Base-by-base conservation (phyloP, 2,113 vertebrate species). In the Lagenorhynchus albirostris region DNA sequence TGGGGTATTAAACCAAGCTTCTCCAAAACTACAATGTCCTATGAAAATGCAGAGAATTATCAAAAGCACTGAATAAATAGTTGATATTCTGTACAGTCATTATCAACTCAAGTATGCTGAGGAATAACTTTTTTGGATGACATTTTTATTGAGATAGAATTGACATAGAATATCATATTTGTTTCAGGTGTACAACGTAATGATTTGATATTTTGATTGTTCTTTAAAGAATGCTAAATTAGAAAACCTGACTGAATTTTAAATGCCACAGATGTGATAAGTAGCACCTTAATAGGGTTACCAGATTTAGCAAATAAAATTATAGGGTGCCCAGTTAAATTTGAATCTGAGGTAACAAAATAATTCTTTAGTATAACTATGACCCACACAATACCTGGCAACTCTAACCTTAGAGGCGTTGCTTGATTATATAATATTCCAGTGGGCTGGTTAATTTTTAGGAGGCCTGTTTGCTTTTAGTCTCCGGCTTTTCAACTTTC, bases 191-290 rank as follows among this genome's bases (percentile, higher is more conserved):
- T 36, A 58, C 50, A 58, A 36, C 55, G 29, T 80, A 80, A 25
- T 80, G 77, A 80, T 25, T 55, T 80, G n/a, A 55, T n/a, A 36
- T 33, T 80, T 80, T 58, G 21, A 36, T 80, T 21, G 9, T 83
- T 92, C 26, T 87, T 84, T 65, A 85, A 65, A 95, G 23, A 82
- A 71, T 68, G 47, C 90, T 93, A 65, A 77, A 67, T 97, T 89
- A 73, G 58, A 50, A 94, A 93, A 65, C 25, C 79, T 41, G 86
- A 91, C 60, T 97, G 55, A 58, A 20, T 92, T 88, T 96, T 79
- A 77, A 97, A 80, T 91, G 65, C 11, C 67, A 65, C 38, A 85
- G 38, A 91, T 55, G 58, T 44, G 23, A 76, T 65, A 15, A 95
- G 33, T 53, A 68, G 76, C 25, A 81, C 50, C 65, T 80, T 90